phyloP scores from a whole-genome alignment of 2,888 invertebrate genomes.

The Polydrusus tereticollis region DNA sequence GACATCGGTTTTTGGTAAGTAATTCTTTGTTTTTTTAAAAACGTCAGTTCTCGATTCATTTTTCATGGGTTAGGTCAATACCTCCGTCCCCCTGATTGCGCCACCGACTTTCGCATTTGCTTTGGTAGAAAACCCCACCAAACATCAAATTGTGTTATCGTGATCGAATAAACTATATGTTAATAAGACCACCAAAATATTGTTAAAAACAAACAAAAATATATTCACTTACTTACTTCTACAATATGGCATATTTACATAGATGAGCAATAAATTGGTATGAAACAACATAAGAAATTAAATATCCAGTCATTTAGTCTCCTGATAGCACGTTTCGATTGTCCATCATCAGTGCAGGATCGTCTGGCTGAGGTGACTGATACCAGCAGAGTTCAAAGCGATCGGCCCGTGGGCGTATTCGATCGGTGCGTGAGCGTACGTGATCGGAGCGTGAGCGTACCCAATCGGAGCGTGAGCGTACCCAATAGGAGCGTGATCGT shows the following conservation, averaged over 20 bases:
- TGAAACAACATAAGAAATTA: not conserved
- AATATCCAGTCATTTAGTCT: slow-evolving; percentile 5
- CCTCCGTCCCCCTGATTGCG: too few species aligned
- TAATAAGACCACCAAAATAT: slow-evolving; percentile 8
- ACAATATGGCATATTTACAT: slow-evolving; percentile 43
- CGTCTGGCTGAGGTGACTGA: slow-evolving; percentile 42
- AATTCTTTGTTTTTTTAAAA: too few species aligned
- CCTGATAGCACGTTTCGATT: not conserved
- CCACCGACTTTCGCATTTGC: too few species aligned
- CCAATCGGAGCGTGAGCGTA: slow-evolving; percentile 52
- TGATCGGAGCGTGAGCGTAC: not conserved
- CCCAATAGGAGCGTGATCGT: slow-evolving; percentile 37
- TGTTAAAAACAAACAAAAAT: slow-evolving; percentile 23
- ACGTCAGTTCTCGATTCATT: too few species aligned
- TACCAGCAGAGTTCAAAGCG: not conserved
- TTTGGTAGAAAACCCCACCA: too few species aligned
- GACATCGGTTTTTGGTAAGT: too few species aligned
- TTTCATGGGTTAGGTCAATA: too few species aligned
- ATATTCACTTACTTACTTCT: slow-evolving; percentile 40
- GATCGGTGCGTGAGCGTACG: slow-evolving; percentile 54
- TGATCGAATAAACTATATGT: too few species aligned
- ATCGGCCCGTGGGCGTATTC: slow-evolving; percentile 63
- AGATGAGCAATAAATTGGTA: slow-evolving; percentile 33
- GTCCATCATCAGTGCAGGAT: slow-evolving; percentile 34
- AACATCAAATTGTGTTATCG: too few species aligned